phyloP scores from a whole-genome alignment of 92 coral and sea anemone species.

The Galaxea fascicularis region DNA sequence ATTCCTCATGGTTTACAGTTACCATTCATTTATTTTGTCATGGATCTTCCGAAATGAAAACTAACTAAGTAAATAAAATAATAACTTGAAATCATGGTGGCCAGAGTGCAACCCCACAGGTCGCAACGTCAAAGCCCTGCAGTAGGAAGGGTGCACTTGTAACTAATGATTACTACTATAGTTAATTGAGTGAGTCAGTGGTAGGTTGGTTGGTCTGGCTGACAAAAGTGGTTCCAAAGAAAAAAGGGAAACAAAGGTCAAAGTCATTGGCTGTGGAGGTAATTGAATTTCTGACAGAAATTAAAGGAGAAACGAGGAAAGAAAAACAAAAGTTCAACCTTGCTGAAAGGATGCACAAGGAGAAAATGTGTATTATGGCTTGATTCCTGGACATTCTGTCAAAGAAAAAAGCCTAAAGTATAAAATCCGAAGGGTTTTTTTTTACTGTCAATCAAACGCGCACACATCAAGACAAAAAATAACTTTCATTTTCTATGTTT shows the following conservation, averaged over 20 bases:
- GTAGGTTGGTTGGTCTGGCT: too few species aligned
- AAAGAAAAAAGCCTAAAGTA: too few species aligned
- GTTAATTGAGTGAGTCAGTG: too few species aligned
- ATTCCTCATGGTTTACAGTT: constrained; percentile 21
- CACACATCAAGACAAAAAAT: constrained; percentile 1
- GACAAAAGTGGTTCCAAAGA: constrained; percentile 12
- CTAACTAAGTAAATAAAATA: constrained; percentile 40
- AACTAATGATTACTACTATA: too few species aligned
- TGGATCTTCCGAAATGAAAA: constrained; percentile 59
- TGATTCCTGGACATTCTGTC: too few species aligned
- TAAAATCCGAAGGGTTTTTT: too few species aligned
- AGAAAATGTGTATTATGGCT: constrained; percentile 20
- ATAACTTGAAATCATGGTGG: constrained; percentile 44
- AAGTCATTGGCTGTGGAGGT: constrained; percentile 38
- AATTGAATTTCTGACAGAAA: constrained; percentile 23
- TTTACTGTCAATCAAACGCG: too few species aligned
- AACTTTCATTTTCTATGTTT: too few species aligned
- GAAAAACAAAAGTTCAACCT: neutral
- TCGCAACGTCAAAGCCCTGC: constrained; percentile 35
- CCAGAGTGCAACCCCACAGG: constrained; percentile 36
- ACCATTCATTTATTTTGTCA: constrained; percentile 46
- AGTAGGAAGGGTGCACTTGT: too few species aligned
- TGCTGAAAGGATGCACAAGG: neutral
- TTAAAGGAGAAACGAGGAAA: constrained; percentile 19
- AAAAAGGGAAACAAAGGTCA: constrained; percentile 18